phyloP scores from a whole-genome alignment of 2,113 vertebrate species.

The Diadophis punctatus region DNA sequence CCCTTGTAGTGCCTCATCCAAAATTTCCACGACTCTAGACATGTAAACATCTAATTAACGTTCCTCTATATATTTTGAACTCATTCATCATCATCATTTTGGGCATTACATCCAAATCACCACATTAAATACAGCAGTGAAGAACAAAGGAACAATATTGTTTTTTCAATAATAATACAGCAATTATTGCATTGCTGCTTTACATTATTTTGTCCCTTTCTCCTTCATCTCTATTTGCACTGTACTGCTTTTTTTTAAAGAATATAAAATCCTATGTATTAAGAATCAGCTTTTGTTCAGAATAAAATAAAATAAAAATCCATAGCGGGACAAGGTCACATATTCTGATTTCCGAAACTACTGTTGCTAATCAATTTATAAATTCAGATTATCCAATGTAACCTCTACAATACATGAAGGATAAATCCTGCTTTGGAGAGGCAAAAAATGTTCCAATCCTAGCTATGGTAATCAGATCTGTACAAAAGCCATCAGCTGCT shows the following conservation, averaged over 20 bases:
- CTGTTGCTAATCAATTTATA: background rate
- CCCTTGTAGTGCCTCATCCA: background rate
- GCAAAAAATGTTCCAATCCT: background rate
- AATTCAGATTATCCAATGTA: background rate
- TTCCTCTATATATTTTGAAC: background rate
- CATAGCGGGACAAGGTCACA: background rate
- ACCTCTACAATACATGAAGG: background rate
- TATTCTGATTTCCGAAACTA: background rate
- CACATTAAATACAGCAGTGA: background rate
- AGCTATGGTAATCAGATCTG: background rate
- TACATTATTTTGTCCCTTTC: background rate
- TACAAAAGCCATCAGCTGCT: background rate
- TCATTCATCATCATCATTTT: background rate
- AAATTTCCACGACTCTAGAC: background rate
- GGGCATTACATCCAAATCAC: background rate
- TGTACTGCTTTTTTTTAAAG: background rate
- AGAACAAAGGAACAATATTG: background rate
- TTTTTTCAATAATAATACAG: background rate
- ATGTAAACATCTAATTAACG: background rate
- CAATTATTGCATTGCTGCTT: background rate
- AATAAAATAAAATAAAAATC: background rate
- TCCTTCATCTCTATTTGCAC: background rate
- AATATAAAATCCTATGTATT: background rate
- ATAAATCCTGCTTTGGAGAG: background rate
- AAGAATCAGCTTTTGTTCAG: constrained; percentile 19